Percentiles rank a stretch among this genome's conserved stretches.
Evolutionary conservation across 2,888 invertebrate species (phyloP).

Genomic region (Drosophila anomalata): DNA sequence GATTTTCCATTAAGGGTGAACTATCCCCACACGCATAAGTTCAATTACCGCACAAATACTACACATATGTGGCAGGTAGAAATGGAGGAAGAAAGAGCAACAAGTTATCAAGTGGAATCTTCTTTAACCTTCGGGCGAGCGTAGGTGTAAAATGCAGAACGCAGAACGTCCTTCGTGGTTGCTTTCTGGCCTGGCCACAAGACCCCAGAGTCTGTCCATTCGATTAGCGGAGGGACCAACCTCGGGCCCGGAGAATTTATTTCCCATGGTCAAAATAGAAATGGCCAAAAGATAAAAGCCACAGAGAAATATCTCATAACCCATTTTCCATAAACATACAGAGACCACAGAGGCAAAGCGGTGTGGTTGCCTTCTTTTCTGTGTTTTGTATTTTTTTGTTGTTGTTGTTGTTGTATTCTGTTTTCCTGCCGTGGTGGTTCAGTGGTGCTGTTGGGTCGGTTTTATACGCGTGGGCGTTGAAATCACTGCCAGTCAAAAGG

Average conservation of each 20-base stretch:
- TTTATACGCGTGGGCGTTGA: constrained; percentile 81
- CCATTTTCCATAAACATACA: constrained; percentile 79
- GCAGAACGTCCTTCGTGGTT: constrained; percentile 63
- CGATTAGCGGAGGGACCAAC: constrained; percentile 70
- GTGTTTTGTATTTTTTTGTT: constrained; percentile 2
- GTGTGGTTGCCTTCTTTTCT: constrained; percentile 39
- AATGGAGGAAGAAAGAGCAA: constrained; percentile 17
- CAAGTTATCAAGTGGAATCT: constrained; percentile 39
- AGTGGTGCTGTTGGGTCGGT: constrained; percentile 69
- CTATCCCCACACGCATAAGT: constrained; percentile 31
- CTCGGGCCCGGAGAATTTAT: constrained; percentile 63
- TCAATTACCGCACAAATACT: constrained; percentile 43
- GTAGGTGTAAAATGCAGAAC: constrained; percentile 68
- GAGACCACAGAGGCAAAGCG: constrained; percentile 72
- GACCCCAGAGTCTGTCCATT: constrained; percentile 44
- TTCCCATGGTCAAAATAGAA: constrained; percentile 80
- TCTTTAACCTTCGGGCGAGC: constrained; percentile 28
- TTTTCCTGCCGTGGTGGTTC: constrained; percentile 14
- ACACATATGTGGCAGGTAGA: neutral
- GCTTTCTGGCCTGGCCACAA: neutral
- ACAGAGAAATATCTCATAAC: constrained; percentile 79
- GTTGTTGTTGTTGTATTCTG: constrained; percentile 7
- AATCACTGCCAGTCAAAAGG: constrained; percentile 82
- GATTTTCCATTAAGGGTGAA: constrained; percentile 31
- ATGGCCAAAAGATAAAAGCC: constrained; percentile 76